Evolutionary conservation across 2,888 invertebrate genomes (phyloP).

Genomic region (Conistra vaccinii): DNA sequence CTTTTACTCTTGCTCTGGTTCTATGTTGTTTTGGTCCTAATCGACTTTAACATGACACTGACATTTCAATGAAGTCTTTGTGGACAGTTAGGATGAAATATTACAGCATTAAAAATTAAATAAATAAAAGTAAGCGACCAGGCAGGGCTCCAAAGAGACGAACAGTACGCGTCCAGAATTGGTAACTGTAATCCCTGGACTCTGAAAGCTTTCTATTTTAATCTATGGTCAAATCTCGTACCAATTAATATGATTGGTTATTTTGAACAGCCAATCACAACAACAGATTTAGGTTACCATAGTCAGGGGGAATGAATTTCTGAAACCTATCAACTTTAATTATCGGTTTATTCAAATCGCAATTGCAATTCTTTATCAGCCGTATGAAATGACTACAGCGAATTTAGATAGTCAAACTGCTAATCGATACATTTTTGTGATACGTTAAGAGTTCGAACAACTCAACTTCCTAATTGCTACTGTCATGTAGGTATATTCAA

Average conservation of each 20-base stretch:
- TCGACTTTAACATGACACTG: too few relatives aligned
- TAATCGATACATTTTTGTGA: not conserved
- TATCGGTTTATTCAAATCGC: conserved; percentile 3
- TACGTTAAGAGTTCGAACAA: not conserved
- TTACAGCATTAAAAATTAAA: not conserved
- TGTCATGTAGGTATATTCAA: not conserved
- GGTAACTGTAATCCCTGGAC: not conserved
- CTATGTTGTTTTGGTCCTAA: too few relatives aligned
- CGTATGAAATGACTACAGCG: not conserved
- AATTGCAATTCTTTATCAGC: not conserved
- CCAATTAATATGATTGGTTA: conserved; percentile 27
- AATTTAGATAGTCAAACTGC: not conserved
- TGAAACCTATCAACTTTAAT: not conserved
- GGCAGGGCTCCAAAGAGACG: not conserved
- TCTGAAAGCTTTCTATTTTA: conserved; percentile 4
- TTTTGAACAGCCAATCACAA: conserved; percentile 11
- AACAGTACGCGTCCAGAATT: not conserved
- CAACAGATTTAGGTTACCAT: conserved; percentile 5
- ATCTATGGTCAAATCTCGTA: conserved; percentile 5
- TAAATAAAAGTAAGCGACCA: not conserved
- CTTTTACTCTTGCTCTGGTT: not conserved
- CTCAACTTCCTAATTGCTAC: not conserved
- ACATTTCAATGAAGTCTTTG: not conserved
- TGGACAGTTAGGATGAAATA: not conserved
- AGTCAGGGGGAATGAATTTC: not conserved